A percentile compares a stretch with the other conserved stretches of the same genome.
These are phyloP conservation scores for Mormoops blainvillei DNA, from an alignment of 2,113 vertebrate genomes.

Conservation along the genomic window DNA sequence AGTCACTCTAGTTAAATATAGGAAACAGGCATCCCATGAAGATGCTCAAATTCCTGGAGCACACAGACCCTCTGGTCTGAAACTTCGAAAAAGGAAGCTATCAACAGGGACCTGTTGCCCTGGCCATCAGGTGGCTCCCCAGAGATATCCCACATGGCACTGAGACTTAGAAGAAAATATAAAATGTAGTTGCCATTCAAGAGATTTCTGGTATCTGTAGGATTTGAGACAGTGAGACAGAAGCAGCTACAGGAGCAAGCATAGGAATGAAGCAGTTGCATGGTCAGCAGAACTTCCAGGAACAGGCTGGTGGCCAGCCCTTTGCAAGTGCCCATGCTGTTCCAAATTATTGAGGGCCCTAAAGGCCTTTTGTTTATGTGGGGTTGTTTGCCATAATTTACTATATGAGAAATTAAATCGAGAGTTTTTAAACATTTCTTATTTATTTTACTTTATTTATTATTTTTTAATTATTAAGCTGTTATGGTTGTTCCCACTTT, in stretches of 20 bases:
- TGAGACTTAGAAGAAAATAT: not conserved
- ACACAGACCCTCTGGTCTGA: not conserved
- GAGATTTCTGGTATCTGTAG: not conserved
- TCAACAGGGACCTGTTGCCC: not conserved
- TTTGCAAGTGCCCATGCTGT: not conserved
- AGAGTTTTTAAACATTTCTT: not conserved
- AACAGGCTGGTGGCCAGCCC: not conserved
- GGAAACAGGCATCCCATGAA: not conserved
- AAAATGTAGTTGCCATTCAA: not conserved
- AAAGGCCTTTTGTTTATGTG: not conserved
- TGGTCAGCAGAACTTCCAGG: not conserved
- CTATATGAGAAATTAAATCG: not conserved
- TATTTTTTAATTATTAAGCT: no score
- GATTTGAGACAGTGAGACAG: not conserved
- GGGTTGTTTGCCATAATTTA: not conserved
- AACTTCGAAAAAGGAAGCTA: not conserved
- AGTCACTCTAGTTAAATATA: not conserved
- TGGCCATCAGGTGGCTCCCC: no score
- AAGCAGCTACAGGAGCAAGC: accelerated
- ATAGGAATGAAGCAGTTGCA: not conserved
- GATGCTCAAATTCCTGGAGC: not conserved
- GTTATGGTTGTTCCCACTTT: no score
- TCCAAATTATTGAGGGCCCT: not conserved
- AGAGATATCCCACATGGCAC: not conserved
- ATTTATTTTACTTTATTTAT: not conserved